Evolutionary conservation across 2,113 vertebrate genomes (phyloP).

Genomic region (Aviceda subcristata): DNA sequence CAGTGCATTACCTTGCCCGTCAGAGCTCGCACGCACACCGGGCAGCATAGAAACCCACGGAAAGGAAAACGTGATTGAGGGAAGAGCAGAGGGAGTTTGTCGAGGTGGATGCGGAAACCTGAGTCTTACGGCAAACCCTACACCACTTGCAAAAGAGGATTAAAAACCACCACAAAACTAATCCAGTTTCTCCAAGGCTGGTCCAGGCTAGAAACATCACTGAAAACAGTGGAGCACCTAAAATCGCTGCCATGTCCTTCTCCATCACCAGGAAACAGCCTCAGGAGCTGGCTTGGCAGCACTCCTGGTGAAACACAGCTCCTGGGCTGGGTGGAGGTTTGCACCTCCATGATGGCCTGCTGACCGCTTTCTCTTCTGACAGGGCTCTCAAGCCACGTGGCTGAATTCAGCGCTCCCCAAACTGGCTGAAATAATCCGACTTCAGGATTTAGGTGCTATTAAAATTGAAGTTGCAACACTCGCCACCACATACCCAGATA

Average conservation of each 20-base stretch:
- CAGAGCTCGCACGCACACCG: background rate
- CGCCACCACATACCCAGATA: conserved; percentile 75
- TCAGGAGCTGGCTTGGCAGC: background rate
- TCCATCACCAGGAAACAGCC: background rate
- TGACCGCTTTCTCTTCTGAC: background rate
- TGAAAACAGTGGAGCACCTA: background rate
- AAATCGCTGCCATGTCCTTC: background rate
- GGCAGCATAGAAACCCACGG: background rate
- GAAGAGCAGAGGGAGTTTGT: background rate
- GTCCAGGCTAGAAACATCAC: background rate
- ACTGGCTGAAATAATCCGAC: conserved; percentile 83
- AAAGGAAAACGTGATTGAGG: background rate
- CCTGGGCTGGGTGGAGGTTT: background rate
- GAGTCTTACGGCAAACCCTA: background rate
- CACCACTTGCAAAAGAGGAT: background rate
- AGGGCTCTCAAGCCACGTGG: conserved; percentile 82
- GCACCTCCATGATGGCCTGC: background rate
- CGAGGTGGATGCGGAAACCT: background rate
- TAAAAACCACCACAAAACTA: background rate
- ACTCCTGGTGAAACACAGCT: background rate
- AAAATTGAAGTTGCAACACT: conserved; percentile 82
- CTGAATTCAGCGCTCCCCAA: conserved; percentile 72
- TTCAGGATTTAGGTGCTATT: conserved; percentile 82
- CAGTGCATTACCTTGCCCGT: background rate
- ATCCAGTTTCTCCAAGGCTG: background rate